Conservation (phyloP, 2,888 invertebrate genomes). For the Ichneumoninae sp. region DNA sequence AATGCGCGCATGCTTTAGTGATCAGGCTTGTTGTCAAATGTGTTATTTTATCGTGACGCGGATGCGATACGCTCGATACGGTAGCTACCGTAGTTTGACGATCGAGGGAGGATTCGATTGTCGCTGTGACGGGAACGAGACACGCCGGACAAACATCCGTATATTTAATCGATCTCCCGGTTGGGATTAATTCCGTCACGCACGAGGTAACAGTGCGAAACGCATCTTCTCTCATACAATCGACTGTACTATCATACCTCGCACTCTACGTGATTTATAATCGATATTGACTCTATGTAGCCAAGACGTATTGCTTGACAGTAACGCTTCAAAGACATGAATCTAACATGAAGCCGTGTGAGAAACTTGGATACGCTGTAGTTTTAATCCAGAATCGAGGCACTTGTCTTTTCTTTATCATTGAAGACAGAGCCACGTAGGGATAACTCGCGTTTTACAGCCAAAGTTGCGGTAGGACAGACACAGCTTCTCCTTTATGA, state of each 20-base stretch:
- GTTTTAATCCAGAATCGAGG: neutral
- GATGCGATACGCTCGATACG: neutral
- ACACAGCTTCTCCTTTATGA: conserved; percentile 52
- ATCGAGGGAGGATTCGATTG: conserved; percentile 14
- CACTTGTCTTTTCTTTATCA: neutral
- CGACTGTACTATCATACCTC: conserved; percentile 60
- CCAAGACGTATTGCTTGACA: neutral
- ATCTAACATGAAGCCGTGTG: neutral
- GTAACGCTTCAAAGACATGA: neutral
- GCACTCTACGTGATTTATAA: conserved; percentile 13
- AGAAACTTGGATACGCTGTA: neutral
- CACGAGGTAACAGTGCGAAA: conserved; percentile 20
- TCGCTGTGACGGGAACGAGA: conserved; percentile 32
- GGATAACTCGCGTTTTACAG: conserved; percentile 39
- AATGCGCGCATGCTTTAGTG: neutral
- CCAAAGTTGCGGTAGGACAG: conserved; percentile 64
- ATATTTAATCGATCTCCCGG: conserved; percentile 46
- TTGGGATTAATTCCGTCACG: conserved; percentile 30
- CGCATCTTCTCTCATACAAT: conserved; percentile 12
- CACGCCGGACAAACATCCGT: conserved; percentile 36
- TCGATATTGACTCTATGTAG: too few relatives aligned
- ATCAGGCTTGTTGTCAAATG: conserved; percentile 18
- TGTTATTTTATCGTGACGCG: conserved; percentile 37
- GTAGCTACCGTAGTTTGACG: conserved; percentile 11
- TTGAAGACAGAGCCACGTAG: neutral